phyloP scores from a whole-genome alignment of 1,140 invertebrate genomes.

The Sminthurinus signatus region DNA sequence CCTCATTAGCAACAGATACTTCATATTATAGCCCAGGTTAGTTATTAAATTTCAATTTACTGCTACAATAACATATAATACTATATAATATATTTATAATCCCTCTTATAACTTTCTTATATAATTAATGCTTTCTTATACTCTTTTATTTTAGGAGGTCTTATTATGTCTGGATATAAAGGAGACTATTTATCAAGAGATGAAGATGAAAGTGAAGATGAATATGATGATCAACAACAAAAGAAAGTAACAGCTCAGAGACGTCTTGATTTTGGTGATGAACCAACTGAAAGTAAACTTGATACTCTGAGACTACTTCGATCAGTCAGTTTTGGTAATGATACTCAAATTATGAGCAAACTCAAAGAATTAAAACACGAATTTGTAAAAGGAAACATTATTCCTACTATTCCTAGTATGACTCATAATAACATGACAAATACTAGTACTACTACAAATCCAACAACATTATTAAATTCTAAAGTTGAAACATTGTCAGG shows the following conservation, averaged over 20 bases:
- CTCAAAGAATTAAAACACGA: constrained; percentile 50
- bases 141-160: no score
- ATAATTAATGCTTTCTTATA: no score
- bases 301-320: constrained; percentile 45
- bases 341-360: constrained; percentile 66
- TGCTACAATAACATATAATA: no score
- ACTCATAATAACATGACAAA: not conserved
- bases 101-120: no score
- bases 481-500: not conserved
- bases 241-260: constrained; percentile 10
- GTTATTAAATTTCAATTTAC: no score
- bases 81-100: no score
- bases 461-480: no score
- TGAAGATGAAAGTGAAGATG: constrained; percentile 14
- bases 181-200: constrained; percentile 23
- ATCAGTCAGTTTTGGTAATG: constrained; percentile 66
- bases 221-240: constrained; percentile 26
- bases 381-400: constrained; percentile 1
- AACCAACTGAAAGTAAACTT: constrained; percentile 4
- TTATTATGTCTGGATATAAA: constrained; percentile 31
- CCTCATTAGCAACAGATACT: constrained; percentile 24
- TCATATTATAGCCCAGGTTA: constrained; percentile 39
- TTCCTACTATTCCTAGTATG: no score
- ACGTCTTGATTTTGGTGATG: constrained; percentile 29
- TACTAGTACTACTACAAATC: no score